A percentile compares a stretch with the other conserved stretches of the same genome.
These are phyloP conservation scores for Trichonephila inaurata DNA, from an alignment of 1,140 invertebrate genomes.

Conservation along the genomic window DNA sequence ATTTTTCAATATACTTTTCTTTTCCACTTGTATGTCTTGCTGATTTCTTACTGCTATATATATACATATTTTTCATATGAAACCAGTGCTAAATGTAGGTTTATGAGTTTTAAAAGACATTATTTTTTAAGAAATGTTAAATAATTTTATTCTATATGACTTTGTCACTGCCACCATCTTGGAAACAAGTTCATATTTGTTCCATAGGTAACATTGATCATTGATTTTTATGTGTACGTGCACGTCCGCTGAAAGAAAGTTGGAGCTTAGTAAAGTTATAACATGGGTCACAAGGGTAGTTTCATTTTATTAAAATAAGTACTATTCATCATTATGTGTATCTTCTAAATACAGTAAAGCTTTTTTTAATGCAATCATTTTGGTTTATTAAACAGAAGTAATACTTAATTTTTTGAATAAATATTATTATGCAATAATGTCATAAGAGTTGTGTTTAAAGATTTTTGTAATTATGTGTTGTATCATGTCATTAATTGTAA, in stretches of 20 bases:
- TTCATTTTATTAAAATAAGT: not conserved
- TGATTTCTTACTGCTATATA: not conserved
- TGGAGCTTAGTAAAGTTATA: not conserved
- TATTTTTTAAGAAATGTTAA: not conserved
- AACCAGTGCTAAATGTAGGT: not conserved
- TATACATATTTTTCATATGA: not conserved
- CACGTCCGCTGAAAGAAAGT: not conserved
- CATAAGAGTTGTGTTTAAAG: no score
- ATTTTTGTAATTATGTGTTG: no score
- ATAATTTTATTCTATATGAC: not conserved
- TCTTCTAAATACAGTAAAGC: no score
- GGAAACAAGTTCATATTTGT: slow-evolving; percentile 9
- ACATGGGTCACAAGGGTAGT: slow-evolving; percentile 2
- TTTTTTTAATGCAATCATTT: no score
- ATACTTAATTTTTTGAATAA: no score
- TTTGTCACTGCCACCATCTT: not conserved
- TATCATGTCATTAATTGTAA: no score
- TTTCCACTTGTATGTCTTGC: not conserved
- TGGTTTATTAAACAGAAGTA: no score
- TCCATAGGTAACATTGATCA: not conserved
- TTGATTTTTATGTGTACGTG: not conserved
- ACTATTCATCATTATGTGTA: not conserved
- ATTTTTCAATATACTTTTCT: slow-evolving; percentile 5
- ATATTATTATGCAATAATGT: no score
- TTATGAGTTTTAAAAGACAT: not conserved